Base-by-base conservation (phyloP, 2,797 vertebrate species). In the Sebastolobus altivelis region DNA sequence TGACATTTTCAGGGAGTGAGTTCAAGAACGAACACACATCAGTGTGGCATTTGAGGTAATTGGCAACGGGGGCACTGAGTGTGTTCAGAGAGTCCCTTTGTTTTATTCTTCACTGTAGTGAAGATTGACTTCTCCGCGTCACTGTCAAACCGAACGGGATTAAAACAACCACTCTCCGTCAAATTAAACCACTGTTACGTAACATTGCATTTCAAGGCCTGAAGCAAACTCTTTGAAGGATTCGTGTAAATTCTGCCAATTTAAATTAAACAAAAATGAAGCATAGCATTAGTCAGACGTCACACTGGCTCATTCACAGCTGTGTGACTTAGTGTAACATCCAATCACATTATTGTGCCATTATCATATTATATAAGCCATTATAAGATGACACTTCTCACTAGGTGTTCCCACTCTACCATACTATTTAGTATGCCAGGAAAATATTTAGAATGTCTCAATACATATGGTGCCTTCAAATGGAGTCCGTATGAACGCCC, bases 11-110 rank as follows among this genome's bases (percentile, higher is more conserved):
- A 85, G 77, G 82, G 70, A 80, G 75, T 7, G 60, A 82, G 86
- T 81, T 88, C 67, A 82, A 80, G 77, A 89, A 72, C 31, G 29
- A 87, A 83, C 80, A 87, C 75, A 87, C 77, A 79, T 92, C 88
- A 87, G 65, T 72, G 81, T 92, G 91, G 85, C 86, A 91, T 92
- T 92, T 92, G 80, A 84, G 79, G 88, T 93, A 92, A 93, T 85
- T 92, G 92, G 88, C 89, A 88, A 81, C 65, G 71, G 68, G 80
- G 68, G 27, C 60, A 60, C 59, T 18, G 60, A 59, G 63, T 61
- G 76, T 87, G 75, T 82, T 81, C 58, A 59, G 71, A 82, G 68
- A 78, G 60, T 56, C 72, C 56, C 73, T 86, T 88, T 90, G 87
- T 92, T 85, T 88, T 88, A 79, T 76, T 82, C 67, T 29, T 86